phyloP scores from a whole-genome alignment of 2,888 invertebrate genomes.

The Craniophora ligustri region DNA sequence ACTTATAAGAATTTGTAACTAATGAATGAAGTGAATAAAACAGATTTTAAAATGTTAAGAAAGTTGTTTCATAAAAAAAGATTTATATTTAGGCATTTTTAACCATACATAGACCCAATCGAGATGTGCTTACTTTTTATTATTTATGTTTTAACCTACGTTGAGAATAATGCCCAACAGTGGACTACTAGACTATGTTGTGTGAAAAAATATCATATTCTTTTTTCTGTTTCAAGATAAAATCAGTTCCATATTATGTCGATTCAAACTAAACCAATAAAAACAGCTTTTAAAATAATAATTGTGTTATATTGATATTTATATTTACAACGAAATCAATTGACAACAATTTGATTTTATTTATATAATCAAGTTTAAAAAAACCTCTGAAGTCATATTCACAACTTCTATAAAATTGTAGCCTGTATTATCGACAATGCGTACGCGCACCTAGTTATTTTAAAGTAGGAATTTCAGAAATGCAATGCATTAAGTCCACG shows the following conservation, averaged over 20 bases:
- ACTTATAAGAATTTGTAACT: too few species aligned
- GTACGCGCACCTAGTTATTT: not conserved
- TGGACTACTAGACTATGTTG: too few species aligned
- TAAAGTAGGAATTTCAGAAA: slow-evolving; percentile 8
- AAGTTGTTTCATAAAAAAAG: too few species aligned
- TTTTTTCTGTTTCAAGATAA: not conserved
- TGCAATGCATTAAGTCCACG: slow-evolving; percentile 30
- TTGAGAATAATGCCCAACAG: too few species aligned
- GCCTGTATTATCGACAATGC: not conserved
- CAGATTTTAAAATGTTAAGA: too few species aligned
- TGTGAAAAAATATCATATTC: too few species aligned
- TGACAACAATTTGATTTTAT: slow-evolving; percentile 52
- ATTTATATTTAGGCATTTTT: too few species aligned
- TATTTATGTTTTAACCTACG: too few species aligned
- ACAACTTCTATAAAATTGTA: slow-evolving; percentile 21
- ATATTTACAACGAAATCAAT: slow-evolving; percentile 50
- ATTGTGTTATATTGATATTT: slow-evolving; percentile 49
- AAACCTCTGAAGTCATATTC: slow-evolving; percentile 34
- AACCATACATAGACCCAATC: too few species aligned
- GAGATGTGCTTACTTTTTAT: too few species aligned
- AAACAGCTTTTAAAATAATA: slow-evolving; percentile 37
- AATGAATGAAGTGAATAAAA: too few species aligned
- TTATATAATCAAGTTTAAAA: slow-evolving; percentile 47
- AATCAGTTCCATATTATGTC: slow-evolving; percentile 1
- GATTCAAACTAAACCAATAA: slow-evolving; percentile 32